Percentiles rank a stretch among this genome's conserved stretches.
Conservation (phyloP, 2,797 vertebrate species). For the Anolis apletophallus region DNA sequence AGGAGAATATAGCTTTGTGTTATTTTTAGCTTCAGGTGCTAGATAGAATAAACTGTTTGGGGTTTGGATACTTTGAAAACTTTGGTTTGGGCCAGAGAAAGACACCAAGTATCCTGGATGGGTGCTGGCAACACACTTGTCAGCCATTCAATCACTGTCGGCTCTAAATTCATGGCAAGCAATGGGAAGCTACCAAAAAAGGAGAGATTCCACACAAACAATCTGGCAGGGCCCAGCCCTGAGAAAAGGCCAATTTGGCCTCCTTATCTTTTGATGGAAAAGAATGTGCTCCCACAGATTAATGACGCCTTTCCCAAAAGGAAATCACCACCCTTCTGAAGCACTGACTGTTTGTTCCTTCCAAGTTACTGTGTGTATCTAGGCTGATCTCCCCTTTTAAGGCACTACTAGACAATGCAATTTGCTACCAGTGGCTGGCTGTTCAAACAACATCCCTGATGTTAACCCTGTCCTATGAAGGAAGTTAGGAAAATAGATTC, state of each 20-base stretch:
- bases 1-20: background rate
- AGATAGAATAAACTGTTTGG: background rate
- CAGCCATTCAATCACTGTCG: background rate
- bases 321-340: constrained; percentile 97
- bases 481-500: rapidly evolving
- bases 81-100: background rate
- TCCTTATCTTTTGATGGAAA: constrained; percentile 96
- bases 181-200: constrained; percentile 31
- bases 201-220: constrained; percentile 61
- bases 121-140: constrained; percentile 7
- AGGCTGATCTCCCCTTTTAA: constrained; percentile 73
- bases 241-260: constrained; percentile 79
- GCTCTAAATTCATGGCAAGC: constrained; percentile 44
- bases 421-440: constrained; percentile 58
- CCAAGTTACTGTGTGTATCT: constrained; percentile 82
- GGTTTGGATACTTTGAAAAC: background rate
- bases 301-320: constrained; percentile 98
- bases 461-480: constrained; percentile 46
- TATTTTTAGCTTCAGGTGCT: background rate
- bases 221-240: constrained; percentile 68
- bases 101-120: too few relatives aligned
- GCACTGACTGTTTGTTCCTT: constrained; percentile 87
- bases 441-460: background rate
- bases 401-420: constrained; percentile 53
- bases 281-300: constrained; percentile 95